Conservation (phyloP, 1,140 invertebrate species). For the fruit fly (Drosophila melanogaster) region DNA sequence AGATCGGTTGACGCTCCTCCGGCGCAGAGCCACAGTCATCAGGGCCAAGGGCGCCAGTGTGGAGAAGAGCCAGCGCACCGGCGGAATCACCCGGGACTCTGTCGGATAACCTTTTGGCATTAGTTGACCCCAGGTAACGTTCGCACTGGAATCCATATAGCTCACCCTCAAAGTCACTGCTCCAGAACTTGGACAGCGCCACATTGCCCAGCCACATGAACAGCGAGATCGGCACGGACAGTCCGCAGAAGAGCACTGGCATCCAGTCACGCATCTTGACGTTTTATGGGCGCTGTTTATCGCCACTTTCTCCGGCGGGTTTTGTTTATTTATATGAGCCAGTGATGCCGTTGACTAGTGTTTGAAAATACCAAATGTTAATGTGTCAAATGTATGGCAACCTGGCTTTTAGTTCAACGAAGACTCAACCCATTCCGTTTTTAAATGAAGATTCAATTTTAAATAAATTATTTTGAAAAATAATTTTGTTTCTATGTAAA, state of each 20-base stretch:
- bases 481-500: too few species aligned
- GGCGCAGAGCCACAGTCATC: slow-evolving; percentile 88
- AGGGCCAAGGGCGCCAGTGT: slow-evolving; percentile 89
- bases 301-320: slow-evolving; percentile 24
- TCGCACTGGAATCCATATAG: neutral
- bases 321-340: slow-evolving; percentile 35
- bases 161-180: slow-evolving; percentile 74
- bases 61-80: slow-evolving; percentile 90
- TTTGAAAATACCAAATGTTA: neutral
- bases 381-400: neutral
- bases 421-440: neutral
- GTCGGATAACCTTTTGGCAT: slow-evolving; percentile 85
- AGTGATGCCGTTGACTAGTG: neutral
- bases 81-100: slow-evolving; percentile 89
- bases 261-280: slow-evolving; percentile 83
- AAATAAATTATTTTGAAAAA: too few species aligned
- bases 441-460: too few species aligned
- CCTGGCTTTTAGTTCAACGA: neutral
- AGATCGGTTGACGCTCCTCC: slow-evolving; percentile 88
- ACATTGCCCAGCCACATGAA: slow-evolving; percentile 90
- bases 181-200: slow-evolving; percentile 87
- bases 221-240: slow-evolving; percentile 90
- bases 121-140: slow-evolving; percentile 11
- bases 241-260: slow-evolving; percentile 87
- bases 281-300: slow-evolving; percentile 1